Conservation (phyloP, 2,888 invertebrate species). For the Lithosia quadra region DNA sequence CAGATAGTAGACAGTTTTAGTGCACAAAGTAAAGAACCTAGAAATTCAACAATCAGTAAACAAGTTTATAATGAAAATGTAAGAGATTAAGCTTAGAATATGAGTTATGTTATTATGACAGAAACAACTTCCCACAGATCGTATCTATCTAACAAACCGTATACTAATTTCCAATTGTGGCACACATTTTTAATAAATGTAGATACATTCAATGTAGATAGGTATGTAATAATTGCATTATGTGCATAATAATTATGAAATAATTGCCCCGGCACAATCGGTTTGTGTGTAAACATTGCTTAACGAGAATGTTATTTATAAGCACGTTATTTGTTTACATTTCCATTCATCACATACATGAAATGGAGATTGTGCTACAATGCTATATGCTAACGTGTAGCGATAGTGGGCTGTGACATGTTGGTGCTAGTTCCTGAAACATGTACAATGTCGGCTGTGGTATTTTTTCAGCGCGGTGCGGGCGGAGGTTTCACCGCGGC, state of each 20-base stretch:
- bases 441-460: slow-evolving; percentile 23
- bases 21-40: background rate
- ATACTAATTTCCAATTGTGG: slow-evolving; percentile 18
- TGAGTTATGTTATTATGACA: slow-evolving; percentile 7
- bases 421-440: slow-evolving; percentile 33
- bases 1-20: no score
- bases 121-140: background rate
- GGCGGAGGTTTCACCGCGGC: slow-evolving; percentile 48
- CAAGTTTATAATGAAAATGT: background rate
- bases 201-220: slow-evolving; percentile 26
- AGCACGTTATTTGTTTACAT: slow-evolving; percentile 21
- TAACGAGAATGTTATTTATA: slow-evolving; percentile 19
- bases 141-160: slow-evolving; percentile 10
- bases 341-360: slow-evolving; percentile 21
- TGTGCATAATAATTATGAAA: slow-evolving; percentile 28
- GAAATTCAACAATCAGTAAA: background rate
- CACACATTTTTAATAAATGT: slow-evolving; percentile 30
- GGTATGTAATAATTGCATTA: slow-evolving; percentile 29
- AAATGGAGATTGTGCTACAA: background rate
- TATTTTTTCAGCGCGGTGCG: slow-evolving; percentile 40
- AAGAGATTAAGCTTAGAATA: background rate
- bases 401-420: background rate
- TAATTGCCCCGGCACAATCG: slow-evolving; percentile 25
- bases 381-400: no score
- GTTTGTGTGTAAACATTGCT: slow-evolving; percentile 24